Conservation (phyloP, 2,797 vertebrate genomes). For the Tinamus major region DNA sequence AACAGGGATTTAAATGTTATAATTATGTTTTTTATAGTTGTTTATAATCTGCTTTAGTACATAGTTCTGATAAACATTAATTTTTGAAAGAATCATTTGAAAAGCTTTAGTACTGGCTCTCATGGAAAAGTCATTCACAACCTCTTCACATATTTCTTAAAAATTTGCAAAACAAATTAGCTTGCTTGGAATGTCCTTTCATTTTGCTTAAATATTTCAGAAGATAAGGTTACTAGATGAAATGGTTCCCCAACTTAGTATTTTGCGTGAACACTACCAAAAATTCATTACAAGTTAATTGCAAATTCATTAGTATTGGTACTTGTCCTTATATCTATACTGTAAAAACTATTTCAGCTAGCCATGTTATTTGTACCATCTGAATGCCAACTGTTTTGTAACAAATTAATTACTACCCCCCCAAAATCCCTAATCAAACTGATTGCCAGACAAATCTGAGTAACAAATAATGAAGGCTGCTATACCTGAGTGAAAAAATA, state of each 20-base stretch:
- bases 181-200: neutral
- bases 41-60: neutral
- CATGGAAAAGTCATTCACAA: neutral
- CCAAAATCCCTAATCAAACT: neutral
- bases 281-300: neutral
- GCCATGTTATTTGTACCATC: neutral
- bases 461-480: neutral
- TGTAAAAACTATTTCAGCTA: neutral
- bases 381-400: neutral
- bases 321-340: neutral
- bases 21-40: conserved; percentile 5
- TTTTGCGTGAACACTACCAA: neutral
- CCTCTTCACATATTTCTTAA: neutral
- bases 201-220: neutral
- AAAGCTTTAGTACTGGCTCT: neutral
- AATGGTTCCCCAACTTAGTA: neutral
- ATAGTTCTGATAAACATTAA: neutral
- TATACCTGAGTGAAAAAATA: neutral
- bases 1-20: neutral
- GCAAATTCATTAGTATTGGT: neutral
- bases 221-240: neutral
- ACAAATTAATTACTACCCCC: neutral
- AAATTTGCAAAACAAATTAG: neutral
- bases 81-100: neutral
- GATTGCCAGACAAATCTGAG: neutral